Evolutionary conservation across 2,113 vertebrate species (phyloP), one percentile per base, ranked within the genome.

Genomic region (Oncorhynchus masou): DNA sequence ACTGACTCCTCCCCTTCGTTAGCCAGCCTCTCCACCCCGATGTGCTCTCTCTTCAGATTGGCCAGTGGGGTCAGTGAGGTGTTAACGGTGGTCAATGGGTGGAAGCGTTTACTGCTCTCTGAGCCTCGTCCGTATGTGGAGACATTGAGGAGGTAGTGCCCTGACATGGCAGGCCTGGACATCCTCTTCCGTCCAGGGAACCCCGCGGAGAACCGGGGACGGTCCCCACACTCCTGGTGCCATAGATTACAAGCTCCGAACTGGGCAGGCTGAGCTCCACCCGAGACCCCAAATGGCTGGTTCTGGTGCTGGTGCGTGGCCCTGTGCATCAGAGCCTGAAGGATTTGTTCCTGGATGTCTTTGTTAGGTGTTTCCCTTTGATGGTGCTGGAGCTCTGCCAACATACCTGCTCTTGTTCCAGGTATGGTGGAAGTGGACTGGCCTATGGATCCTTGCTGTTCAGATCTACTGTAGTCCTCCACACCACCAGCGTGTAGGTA

Each of bases 121-220:
- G 96, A 90, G n/a, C 95, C 96, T 4, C 96, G 92, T 8, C 98
- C 97, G 0, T 99, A 99, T 0, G 97, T 99, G 79, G 98, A 98
- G 79, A 97, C 92, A 73, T 99, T 99, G 67, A 99, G 96, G 85
- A 99, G 95, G 62, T 99, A 99, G 73, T 99, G 98, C 15, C 98
- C 98, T 0, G 95, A 95, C 97, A 99, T 97, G 2, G 98, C 98
- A 5, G 98, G 98, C 85, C 92, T 95, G 45, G 95, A 93, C 5
- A 91, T 92, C 74, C 90, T 89, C 91, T 95, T 95, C 20, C 96
- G 95, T 73, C 95, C 93, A 68, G 92, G 86, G 87, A 96, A 95
- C 2, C 97, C 96, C 57, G 95, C 87, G 66, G 92, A 82, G 59
- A 95, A 94, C 39, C 94, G 93, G 80, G 94, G 94, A 69, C 88